Evolutionary conservation across 2,888 invertebrate species (phyloP), one percentile per base, ranked within the genome.

Genomic region (Sinopyrophorus schimmeli): DNA sequence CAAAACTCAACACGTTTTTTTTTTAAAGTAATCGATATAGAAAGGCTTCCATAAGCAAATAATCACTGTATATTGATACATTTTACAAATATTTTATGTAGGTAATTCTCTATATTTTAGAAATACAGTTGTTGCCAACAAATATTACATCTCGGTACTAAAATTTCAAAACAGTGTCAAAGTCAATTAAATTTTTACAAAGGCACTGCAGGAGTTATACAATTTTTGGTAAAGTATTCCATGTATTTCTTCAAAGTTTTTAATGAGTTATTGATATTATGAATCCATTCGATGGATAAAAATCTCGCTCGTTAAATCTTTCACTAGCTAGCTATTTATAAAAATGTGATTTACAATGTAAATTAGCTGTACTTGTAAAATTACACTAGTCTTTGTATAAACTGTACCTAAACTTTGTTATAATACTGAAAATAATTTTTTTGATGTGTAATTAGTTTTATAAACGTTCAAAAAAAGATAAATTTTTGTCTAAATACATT

Each of bases 221-320:
- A 18, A 17, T 11, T 32, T 28, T 28, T 14, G 14, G 12, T 28
- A 21, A 14, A 2, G 14, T 6, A 7, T 3, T 39, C 27, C 27
- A 37, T 23, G 17, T 35, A 37, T 38, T 43, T 21, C 26, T 24
- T 31, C 24, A 11, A 17, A 18, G 7, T 40, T 51, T 51, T 46
- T 11, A 20, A 51, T 51, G 34, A 41, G 27, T 51, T 51, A 37
- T 30, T 31, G 51, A 51, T 51, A 51, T 51, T 51, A 46, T 40
- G 12, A 31, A 41, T 46, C 46, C 51, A 46, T 7, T 38, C 16
- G 21, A 16, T 51, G 51, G 46, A 47, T 47, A 16, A 39, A 40
- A 46, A 55, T 55, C 56, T 56, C 56, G 56, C 56, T 56, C 56
- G 56, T 40, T 55, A 44, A 47, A 55, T 56, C 56, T 56, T 56